Evolutionary conservation across 2,888 invertebrate species (phyloP), one percentile per base, ranked within the genome.

Genomic region (Eupithecia subumbrata): DNA sequence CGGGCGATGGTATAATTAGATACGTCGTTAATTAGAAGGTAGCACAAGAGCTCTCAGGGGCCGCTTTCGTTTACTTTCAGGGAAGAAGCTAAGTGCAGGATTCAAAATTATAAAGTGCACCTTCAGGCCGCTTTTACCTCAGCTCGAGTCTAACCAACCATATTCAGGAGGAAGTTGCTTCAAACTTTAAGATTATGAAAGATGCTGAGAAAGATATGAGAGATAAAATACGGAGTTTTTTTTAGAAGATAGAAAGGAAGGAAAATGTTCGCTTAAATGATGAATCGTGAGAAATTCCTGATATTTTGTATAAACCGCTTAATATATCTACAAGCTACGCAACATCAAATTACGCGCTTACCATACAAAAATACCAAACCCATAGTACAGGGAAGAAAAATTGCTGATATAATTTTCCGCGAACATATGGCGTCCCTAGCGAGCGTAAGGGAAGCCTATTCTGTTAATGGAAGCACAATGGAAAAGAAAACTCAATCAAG

Each of bases 401-500:
- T 91, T 80, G 88, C 87, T 85, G 89, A 91, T 91, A 93, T 93
- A 91, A 92, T 92, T 92, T 92, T 91, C 85, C 86, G 83, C 82
- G 86, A 90, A 90, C 92, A 92, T 89, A 92, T 90, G 91, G 88
- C 92, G 89, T 87, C 87, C 89, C 88, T 69, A 69, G 73, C 84
- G 78, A 82, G 86, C 86, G 68, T 68, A 45, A 40, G 86, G 89
- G 79, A 89, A 90, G 90, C 91, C 93, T 89, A 92, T 93, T 93
- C 89, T 91, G 90, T 89, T 93, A 94, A 94, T 93, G 93, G 92
- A 89, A 88, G 89, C 89, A 91, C 92, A 92, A 92, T 93, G 92
- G 92, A 89, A 92, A 92, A 91, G 93, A 92, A 93, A 93, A 92
- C 92, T 93, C 92, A 93, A 94, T 93, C 93, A 93, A 91, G 91